phyloP scores from a whole-genome alignment of 2,888 invertebrate genomes.

The Synanthedon myopaeformis region DNA sequence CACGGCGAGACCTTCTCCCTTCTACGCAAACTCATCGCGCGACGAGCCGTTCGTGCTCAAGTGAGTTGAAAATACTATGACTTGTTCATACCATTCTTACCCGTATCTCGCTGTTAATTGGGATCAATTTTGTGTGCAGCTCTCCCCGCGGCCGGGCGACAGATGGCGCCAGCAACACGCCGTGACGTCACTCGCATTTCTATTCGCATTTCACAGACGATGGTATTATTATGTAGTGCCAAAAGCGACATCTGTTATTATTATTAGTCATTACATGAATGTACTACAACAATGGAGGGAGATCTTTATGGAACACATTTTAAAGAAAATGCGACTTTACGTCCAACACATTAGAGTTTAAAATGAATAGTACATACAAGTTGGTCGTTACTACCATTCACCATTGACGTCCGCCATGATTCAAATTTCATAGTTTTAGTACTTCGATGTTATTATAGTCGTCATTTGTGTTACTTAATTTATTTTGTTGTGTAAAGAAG shows the following conservation, averaged over 20 bases:
- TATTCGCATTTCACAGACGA: background rate
- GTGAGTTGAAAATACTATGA: constrained; percentile 16
- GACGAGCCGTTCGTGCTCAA: constrained; percentile 42
- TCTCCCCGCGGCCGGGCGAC: constrained; percentile 36
- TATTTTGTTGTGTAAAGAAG: constrained; percentile 36
- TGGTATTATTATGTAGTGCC: constrained; percentile 39
- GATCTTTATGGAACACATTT: too few species aligned
- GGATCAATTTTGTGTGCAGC: constrained; percentile 14
- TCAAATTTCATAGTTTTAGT: too few species aligned
- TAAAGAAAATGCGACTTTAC: too few species aligned
- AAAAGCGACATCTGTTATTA: constrained; percentile 34
- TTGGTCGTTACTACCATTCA: too few species aligned
- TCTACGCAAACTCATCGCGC: constrained; percentile 28
- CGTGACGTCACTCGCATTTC: constrained; percentile 15
- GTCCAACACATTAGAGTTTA: too few species aligned
- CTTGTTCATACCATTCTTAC: background rate
- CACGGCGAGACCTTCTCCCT: constrained; percentile 29
- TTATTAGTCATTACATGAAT: background rate
- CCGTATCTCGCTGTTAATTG: background rate
- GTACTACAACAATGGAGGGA: too few species aligned
- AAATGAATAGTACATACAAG: too few species aligned
- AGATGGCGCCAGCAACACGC: constrained; percentile 29
- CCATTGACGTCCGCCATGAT: constrained; percentile 2
- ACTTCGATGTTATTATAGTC: too few species aligned
- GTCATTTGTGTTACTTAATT: constrained; percentile 63